Evolutionary conservation across 2,113 vertebrate genomes (phyloP).

Genomic region (Pangasianodon hypophthalmus): DNA sequence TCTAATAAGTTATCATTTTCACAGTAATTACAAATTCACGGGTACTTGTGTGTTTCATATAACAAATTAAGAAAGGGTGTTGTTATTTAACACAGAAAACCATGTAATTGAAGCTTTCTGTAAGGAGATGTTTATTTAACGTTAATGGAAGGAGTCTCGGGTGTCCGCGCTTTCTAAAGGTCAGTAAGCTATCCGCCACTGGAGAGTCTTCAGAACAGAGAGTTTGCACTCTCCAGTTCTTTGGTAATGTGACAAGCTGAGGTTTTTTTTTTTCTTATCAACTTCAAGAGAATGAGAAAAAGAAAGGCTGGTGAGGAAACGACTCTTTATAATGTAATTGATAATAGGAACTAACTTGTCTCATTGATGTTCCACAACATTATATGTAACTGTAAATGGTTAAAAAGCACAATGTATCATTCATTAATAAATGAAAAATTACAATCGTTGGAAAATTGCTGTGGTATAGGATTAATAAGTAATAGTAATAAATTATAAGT

Average conservation of each 20-base stretch:
- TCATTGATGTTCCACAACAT: background rate
- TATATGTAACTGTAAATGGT: background rate
- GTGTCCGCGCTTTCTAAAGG: background rate
- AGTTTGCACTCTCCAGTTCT: no score
- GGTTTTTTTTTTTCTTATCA: background rate
- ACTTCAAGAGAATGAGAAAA: background rate
- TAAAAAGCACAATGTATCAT: background rate
- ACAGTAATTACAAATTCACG: background rate
- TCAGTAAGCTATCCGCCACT: conserved; percentile 1
- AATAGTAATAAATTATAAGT: no score
- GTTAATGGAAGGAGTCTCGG: background rate
- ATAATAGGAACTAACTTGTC: background rate
- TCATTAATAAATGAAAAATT: background rate
- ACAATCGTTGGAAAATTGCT: background rate
- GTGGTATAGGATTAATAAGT: background rate
- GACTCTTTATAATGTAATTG: background rate
- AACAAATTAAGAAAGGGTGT: background rate
- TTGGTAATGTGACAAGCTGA: background rate
- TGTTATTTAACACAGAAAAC: background rate
- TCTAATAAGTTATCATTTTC: background rate
- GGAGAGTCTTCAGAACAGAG: no score
- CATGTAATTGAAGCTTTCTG: background rate
- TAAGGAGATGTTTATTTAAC: background rate
- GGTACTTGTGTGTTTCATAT: background rate
- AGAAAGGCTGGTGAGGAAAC: background rate